These are phyloP conservation scores for Psococerastis gibbosa DNA, from an alignment of 2,888 invertebrate species.

Conservation along the genomic window DNA sequence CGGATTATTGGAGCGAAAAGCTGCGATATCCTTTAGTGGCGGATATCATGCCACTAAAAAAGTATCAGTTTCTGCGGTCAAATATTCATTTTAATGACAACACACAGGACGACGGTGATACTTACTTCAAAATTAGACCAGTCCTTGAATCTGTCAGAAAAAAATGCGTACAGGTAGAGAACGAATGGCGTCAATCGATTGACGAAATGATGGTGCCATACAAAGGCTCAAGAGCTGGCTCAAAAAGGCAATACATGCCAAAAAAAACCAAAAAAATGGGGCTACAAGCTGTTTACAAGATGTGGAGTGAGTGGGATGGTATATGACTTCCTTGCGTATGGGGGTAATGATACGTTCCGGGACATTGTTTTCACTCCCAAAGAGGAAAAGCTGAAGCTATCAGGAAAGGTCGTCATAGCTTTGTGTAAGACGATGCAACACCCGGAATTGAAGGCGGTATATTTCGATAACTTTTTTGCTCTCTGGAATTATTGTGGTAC, in stretches of 20 bases:
- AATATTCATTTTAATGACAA: neutral
- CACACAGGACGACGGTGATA: neutral
- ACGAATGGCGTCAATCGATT: neutral
- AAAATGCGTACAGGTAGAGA: neutral
- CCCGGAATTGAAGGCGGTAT: constrained; percentile 11
- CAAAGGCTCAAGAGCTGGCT: neutral
- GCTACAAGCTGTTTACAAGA: constrained; percentile 16
- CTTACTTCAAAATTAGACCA: neutral
- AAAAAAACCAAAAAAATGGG: constrained; percentile 18
- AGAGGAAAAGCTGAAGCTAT: constrained; percentile 12
- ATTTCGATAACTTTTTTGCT: constrained; percentile 16
- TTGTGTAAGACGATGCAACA: constrained; percentile 13
- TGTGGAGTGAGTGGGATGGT: constrained; percentile 13
- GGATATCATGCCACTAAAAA: neutral
- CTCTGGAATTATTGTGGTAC: constrained; percentile 13
- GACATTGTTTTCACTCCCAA: neutral
- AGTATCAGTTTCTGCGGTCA: neutral
- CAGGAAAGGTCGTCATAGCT: constrained; percentile 14
- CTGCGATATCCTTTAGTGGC: neutral
- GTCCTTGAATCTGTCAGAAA: neutral
- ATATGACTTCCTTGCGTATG: constrained; percentile 16
- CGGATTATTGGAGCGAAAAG: neutral
- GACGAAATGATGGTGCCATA: neutral
- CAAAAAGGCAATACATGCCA: neutral
- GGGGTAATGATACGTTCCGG: constrained; percentile 13